Conservation (phyloP, 2,888 invertebrate species). For the Drosophila mulleri region DNA sequence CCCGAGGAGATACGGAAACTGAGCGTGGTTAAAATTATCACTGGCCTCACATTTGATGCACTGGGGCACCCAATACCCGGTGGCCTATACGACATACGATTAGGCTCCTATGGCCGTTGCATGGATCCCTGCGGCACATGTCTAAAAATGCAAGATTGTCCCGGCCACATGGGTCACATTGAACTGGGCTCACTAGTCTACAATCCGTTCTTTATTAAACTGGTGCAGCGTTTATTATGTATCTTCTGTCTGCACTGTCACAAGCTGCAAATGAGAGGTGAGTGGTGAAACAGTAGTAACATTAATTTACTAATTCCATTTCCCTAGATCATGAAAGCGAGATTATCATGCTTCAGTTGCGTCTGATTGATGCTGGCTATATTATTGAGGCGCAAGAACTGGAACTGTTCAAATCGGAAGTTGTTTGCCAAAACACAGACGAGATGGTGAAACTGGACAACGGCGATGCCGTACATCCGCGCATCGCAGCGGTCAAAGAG, state of each 20-base stretch:
- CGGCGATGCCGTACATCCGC: slow-evolving; percentile 84
- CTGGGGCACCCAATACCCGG: slow-evolving; percentile 92
- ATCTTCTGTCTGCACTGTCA: slow-evolving; percentile 90
- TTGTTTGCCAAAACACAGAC: slow-evolving; percentile 76
- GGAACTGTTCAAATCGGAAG: slow-evolving; percentile 85
- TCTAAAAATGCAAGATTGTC: slow-evolving; percentile 88
- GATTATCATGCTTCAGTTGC: slow-evolving; percentile 87
- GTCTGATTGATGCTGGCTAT: slow-evolving; percentile 91
- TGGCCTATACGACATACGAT: slow-evolving; percentile 95
- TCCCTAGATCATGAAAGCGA: slow-evolving; percentile 83
- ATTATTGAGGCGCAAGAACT: slow-evolving; percentile 90
- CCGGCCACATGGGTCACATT: slow-evolving; percentile 98
- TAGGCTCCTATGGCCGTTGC: slow-evolving; percentile 87
- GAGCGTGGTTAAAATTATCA: slow-evolving; percentile 92
- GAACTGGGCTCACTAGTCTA: slow-evolving; percentile 94
- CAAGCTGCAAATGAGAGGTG: slow-evolving; percentile 89
- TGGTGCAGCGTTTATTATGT: slow-evolving; percentile 89
- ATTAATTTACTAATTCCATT: not conserved
- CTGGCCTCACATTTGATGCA: slow-evolving; percentile 91
- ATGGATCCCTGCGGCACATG: slow-evolving; percentile 93
- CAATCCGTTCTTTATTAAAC: slow-evolving; percentile 95
- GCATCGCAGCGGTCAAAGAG: slow-evolving; percentile 85
- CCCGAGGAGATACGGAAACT: slow-evolving; percentile 91
- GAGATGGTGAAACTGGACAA: slow-evolving; percentile 77
- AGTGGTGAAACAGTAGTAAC: slow-evolving; percentile 16